phyloP scores from a whole-genome alignment of 2,797 vertebrate species.

The Cephalopachus bancanus region DNA sequence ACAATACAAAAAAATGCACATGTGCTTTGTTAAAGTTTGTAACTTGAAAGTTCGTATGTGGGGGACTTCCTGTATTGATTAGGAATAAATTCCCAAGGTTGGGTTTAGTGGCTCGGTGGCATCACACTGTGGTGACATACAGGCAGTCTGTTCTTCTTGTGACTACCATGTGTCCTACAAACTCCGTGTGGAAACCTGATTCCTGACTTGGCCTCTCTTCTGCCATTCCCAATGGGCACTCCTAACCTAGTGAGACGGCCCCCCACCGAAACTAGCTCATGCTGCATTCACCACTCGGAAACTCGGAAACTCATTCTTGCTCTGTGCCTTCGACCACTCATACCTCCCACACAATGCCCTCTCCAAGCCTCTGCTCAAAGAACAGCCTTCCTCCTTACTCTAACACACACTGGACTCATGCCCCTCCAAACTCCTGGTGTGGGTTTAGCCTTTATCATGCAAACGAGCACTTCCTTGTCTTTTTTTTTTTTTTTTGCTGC shows the following conservation, averaged over 20 bases:
- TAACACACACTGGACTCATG: neutral
- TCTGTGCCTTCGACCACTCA: neutral
- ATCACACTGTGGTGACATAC: neutral
- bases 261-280: too few relatives aligned
- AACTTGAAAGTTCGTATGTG: too few relatives aligned
- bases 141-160: neutral
- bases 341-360: too few relatives aligned
- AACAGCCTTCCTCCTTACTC: neutral
- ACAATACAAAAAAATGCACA: too few relatives aligned
- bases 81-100: neutral
- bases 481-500: too few relatives aligned
- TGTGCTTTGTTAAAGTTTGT: too few relatives aligned
- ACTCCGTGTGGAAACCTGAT: neutral
- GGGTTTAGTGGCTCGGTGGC: neutral
- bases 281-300: neutral
- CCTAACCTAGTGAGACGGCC: neutral
- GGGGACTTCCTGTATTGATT: neutral
- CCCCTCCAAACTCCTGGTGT: neutral
- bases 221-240: neutral
- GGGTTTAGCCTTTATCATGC: neutral
- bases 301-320: neutral
- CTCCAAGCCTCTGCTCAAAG: neutral
- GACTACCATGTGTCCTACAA: accelerated
- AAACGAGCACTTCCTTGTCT: neutral
- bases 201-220: neutral